Percentiles rank a stretch among this genome's conserved stretches.
These are phyloP conservation scores for Drosophila greeni DNA, from an alignment of 2,888 invertebrate species.

Conservation along the genomic window DNA sequence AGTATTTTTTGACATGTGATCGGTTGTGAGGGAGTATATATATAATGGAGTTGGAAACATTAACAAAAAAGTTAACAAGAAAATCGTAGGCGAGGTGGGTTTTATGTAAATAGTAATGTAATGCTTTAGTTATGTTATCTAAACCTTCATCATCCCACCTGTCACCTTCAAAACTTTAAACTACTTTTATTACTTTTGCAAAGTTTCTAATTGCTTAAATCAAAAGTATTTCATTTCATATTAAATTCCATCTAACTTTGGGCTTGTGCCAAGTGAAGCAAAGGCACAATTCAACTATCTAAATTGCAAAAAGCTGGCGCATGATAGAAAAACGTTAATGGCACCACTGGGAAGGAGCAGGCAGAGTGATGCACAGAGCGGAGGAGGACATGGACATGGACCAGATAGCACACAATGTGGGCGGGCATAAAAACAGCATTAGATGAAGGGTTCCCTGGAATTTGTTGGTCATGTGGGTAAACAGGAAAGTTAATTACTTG, in stretches of 20 bases:
- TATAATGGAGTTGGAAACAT: neutral
- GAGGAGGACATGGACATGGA: slow-evolving; percentile 1
- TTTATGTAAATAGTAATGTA: too few relatives aligned
- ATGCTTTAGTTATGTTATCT: too few relatives aligned
- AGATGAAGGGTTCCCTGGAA: slow-evolving; percentile 25
- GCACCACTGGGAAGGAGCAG: slow-evolving; percentile 26
- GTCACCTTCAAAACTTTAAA: neutral
- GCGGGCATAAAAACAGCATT: slow-evolving; percentile 25
- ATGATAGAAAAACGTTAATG: slow-evolving; percentile 34
- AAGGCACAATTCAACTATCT: slow-evolving; percentile 20
- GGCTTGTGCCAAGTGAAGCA: slow-evolving; percentile 4
- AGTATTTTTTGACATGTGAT: neutral
- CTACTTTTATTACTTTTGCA: neutral
- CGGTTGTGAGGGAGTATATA: neutral
- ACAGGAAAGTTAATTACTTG: slow-evolving; percentile 37
- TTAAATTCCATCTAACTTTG: slow-evolving; percentile 26
- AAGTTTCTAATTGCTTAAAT: neutral
- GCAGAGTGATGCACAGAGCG: slow-evolving; percentile 1
- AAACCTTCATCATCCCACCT: neutral
- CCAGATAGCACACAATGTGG: slow-evolving; percentile 13
- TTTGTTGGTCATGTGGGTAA: slow-evolving; percentile 39
- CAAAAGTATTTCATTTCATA: neutral
- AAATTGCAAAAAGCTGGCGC: slow-evolving; percentile 20
- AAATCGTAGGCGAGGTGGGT: too few relatives aligned
- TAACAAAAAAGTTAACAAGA: neutral